Percentiles rank a stretch among this genome's conserved stretches.
phyloP scores from a whole-genome alignment of 1,140 invertebrate species.

The Rhopalosiphum padi region DNA sequence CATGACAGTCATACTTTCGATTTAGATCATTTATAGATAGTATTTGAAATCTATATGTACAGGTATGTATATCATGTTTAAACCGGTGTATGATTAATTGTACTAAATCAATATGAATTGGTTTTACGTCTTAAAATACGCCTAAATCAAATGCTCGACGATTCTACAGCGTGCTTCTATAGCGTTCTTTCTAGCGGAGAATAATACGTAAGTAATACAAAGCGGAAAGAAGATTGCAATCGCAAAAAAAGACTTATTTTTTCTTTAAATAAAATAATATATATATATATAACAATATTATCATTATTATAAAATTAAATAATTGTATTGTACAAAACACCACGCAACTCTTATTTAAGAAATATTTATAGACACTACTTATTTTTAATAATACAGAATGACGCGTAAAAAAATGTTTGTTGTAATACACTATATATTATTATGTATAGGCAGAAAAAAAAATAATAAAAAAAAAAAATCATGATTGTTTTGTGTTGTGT shows the following conservation, averaged over 20 bases:
- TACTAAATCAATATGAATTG: not conserved
- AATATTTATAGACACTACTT: constrained; percentile 24
- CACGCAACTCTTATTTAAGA: constrained; percentile 42
- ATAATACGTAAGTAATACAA: constrained; percentile 52
- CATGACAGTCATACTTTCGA: not conserved
- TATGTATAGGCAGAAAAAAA: constrained; percentile 6
- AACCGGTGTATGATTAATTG: not conserved
- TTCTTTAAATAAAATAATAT: not conserved
- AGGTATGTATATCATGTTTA: not conserved
- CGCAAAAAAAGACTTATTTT: constrained; percentile 25
- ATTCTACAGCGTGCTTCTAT: constrained; percentile 55
- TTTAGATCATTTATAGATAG: not conserved
- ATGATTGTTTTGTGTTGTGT: constrained; percentile 43
- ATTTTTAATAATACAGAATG: constrained; percentile 32
- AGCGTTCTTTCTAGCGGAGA: constrained; percentile 48
- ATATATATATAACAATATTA: not conserved
- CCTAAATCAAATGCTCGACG: constrained; percentile 27
- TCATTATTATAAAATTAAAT: not conserved
- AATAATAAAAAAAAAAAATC: constrained; percentile 17
- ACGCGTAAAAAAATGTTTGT: constrained; percentile 36
- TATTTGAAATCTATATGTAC: not conserved
- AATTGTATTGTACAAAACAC: not conserved
- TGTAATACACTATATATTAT: constrained; percentile 22
- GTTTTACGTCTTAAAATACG: not conserved
- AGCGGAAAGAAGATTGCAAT: constrained; percentile 54